Conservation (phyloP, 2,797 vertebrate genomes). For the Discoglossus pictus region DNA sequence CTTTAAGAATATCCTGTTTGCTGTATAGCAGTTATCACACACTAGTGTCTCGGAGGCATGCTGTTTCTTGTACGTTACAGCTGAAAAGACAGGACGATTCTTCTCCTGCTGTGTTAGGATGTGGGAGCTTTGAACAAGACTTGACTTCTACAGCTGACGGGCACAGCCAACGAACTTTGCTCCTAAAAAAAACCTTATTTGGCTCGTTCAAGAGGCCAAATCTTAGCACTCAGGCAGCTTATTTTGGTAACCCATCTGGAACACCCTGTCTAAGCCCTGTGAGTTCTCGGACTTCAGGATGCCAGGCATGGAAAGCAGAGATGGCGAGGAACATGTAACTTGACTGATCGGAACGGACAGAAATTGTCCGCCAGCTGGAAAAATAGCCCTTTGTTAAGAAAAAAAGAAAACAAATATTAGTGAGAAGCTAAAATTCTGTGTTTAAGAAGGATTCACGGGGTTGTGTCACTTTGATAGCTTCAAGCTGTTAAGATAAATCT, state of each 20-base stretch:
- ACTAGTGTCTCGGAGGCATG: constrained; percentile 61
- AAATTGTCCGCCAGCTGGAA: constrained; percentile 33
- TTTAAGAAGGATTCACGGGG: constrained; percentile 37
- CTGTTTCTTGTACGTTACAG: constrained; percentile 61
- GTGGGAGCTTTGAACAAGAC: constrained; percentile 59
- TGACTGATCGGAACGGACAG: constrained; percentile 40
- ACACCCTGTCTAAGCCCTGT: constrained; percentile 29
- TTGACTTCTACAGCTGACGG: constrained; percentile 66
- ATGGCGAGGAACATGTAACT: constrained; percentile 25
- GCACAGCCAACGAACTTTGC: constrained; percentile 58
- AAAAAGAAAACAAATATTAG: constrained; percentile 29
- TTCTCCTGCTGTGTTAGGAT: constrained; percentile 57
- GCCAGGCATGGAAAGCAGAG: constrained; percentile 27
- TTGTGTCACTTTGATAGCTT: constrained; percentile 47
- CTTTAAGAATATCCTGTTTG: constrained; percentile 60
- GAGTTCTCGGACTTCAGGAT: constrained; percentile 40
- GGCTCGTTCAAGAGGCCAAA: constrained; percentile 56
- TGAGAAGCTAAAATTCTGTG: constrained; percentile 30
- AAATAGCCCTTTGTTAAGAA: constrained; percentile 43
- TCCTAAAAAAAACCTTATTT: constrained; percentile 54
- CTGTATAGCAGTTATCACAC: constrained; percentile 59
- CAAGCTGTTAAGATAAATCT: constrained; percentile 40
- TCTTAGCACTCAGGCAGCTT: constrained; percentile 39
- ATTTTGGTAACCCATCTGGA: constrained; percentile 39
- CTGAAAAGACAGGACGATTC: constrained; percentile 58